Conservation (phyloP, 1,140 invertebrate species). For the Caenorhabditis brenneri region DNA sequence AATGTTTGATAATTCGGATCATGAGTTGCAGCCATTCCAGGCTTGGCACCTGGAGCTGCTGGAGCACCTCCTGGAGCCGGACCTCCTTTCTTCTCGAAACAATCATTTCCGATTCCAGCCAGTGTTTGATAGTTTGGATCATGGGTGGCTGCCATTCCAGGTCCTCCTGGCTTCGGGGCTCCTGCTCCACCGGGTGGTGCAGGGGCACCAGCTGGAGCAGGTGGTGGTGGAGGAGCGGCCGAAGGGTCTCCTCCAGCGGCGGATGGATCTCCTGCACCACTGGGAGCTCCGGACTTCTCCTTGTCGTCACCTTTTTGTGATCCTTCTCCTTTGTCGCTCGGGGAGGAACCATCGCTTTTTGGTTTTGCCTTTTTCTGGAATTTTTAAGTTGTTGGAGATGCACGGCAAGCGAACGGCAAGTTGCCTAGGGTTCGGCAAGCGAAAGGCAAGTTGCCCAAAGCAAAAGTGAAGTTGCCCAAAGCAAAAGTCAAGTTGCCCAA, state of each 20-base stretch:
- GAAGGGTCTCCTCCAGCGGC: not conserved
- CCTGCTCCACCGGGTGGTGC: too few relatives aligned
- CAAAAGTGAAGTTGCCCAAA: too few relatives aligned
- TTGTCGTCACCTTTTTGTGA: not conserved
- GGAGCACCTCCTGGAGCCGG: too few relatives aligned
- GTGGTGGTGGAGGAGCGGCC: not conserved
- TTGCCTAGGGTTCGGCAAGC: too few relatives aligned
- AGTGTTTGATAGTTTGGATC: conserved; percentile 13
- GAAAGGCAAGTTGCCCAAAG: too few relatives aligned
- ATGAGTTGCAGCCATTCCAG: too few relatives aligned
- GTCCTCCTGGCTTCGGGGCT: not conserved
- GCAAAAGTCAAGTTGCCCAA: too few relatives aligned
- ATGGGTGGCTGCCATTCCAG: not conserved
- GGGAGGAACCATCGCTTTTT: not conserved
- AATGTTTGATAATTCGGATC: too few relatives aligned
- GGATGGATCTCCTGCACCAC: not conserved
- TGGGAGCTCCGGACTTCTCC: not conserved
- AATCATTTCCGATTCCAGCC: not conserved
- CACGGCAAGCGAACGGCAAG: too few relatives aligned
- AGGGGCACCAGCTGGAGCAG: not conserved
- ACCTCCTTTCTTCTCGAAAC: not conserved
- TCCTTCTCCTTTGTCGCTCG: not conserved
- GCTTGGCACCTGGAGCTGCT: too few relatives aligned
- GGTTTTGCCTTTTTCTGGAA: not conserved
- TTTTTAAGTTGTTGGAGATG: not conserved